Percentiles rank a stretch among this genome's conserved stretches.
Conservation (phyloP, 2,797 vertebrate species). For the Bradypodion pumilum region DNA sequence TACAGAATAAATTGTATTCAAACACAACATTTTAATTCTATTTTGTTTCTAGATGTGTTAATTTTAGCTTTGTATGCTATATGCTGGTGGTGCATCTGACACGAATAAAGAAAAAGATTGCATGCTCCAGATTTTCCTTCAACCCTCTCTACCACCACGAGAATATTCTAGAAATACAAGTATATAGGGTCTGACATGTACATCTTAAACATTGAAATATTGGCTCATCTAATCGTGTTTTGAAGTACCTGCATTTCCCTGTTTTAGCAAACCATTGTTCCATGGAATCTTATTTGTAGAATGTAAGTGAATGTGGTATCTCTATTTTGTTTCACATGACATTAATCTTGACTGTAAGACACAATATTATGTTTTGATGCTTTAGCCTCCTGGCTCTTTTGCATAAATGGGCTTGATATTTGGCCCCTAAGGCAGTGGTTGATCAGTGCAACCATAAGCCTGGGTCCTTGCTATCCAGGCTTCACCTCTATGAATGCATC, state of each 20-base stretch:
- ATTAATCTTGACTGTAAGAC: constrained; percentile 21
- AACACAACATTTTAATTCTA: no score
- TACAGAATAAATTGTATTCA: no score
- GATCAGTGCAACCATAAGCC: constrained; percentile 55
- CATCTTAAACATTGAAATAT: neutral
- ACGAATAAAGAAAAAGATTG: no score
- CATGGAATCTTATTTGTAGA: constrained; percentile 5
- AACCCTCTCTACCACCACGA: neutral
- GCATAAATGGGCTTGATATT: constrained; percentile 42
- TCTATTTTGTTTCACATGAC: constrained; percentile 16
- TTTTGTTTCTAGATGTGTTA: no score
- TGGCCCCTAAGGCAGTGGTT: constrained; percentile 41
- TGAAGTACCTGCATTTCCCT: neutral
- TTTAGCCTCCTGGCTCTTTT: constrained; percentile 34
- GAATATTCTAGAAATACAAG: no score
- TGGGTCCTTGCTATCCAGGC: constrained; percentile 41
- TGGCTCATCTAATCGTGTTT: neutral
- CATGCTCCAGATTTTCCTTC: neutral
- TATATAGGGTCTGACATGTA: neutral
- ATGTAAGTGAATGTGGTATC: neutral
- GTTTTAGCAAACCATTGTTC: constrained; percentile 5
- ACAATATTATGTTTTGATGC: constrained; percentile 33
- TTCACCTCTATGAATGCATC: constrained; percentile 66
- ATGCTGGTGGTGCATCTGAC: no score
- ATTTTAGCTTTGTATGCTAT: no score